A percentile compares a stretch with the other conserved stretches of the same genome.
Conservation (phyloP, 2,797 vertebrate genomes). For the Phrynocephalus vlangalii region DNA sequence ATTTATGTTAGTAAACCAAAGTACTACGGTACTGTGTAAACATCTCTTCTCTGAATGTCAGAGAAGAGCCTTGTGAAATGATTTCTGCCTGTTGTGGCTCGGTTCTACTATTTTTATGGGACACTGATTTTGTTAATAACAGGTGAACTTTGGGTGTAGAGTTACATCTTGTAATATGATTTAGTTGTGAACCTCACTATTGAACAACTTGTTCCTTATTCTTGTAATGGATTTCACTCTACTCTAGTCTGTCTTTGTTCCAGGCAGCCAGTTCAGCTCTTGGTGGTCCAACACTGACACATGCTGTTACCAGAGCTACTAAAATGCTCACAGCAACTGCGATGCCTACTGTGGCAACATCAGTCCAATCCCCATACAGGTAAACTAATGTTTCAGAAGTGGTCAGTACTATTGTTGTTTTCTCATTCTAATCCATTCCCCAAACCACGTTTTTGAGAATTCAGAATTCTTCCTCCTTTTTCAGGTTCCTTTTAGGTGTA, state of each 20-base stretch:
- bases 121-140: not conserved
- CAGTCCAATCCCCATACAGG: slow-evolving; percentile 99
- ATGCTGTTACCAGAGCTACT: slow-evolving; percentile 97
- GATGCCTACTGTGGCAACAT: slow-evolving; percentile 98
- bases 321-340: slow-evolving; percentile 99
- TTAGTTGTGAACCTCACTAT: not conserved
- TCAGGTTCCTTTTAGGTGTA: not conserved
- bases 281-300: slow-evolving; percentile 95
- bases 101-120: not conserved
- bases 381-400: slow-evolving; percentile 64
- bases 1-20: too few species aligned
- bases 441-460: not conserved
- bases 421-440: not conserved
- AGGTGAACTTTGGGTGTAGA: too few species aligned
- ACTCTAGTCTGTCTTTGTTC: slow-evolving; percentile 44
- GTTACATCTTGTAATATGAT: not conserved
- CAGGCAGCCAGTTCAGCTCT: slow-evolving; percentile 96
- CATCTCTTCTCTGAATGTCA: not conserved
- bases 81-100: not conserved
- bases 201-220: not conserved
- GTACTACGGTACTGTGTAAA: not conserved
- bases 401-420: not conserved
- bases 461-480: not conserved
- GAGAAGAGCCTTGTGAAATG: not conserved
- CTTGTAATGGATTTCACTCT: not conserved